phyloP scores from a whole-genome alignment of 2,113 vertebrate genomes.

The Calyptommatus sinebrachiatus region DNA sequence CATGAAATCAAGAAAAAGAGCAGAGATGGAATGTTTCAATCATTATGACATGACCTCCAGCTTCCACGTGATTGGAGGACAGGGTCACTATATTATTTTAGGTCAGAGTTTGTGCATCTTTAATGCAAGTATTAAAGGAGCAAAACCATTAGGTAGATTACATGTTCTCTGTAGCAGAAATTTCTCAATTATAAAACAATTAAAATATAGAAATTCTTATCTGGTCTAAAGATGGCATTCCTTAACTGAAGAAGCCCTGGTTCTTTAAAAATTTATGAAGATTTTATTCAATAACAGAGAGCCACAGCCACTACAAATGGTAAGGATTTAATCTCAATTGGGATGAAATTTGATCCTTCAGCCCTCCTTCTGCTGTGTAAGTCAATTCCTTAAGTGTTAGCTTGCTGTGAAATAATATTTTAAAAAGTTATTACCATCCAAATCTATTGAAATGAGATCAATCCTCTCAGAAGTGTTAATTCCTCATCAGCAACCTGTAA shows the following conservation, averaged over 20 bases:
- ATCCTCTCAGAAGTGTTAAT: slow-evolving; percentile 40
- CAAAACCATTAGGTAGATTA: no score
- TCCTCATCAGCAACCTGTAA: slow-evolving; percentile 42
- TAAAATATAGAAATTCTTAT: no score
- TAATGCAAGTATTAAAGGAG: no score
- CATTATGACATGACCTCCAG: neutral
- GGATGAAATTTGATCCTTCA: neutral
- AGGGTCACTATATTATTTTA: no score
- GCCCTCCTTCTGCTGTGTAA: slow-evolving; percentile 16
- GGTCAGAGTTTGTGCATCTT: no score
- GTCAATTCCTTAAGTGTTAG: neutral
- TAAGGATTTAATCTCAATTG: neutral
- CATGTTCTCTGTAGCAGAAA: no score
- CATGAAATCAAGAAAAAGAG: no score
- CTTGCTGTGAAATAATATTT: slow-evolving; percentile 34
- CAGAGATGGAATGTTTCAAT: no score
- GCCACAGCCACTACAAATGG: neutral
- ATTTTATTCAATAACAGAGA: neutral
- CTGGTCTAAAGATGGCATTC: no score
- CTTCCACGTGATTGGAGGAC: slow-evolving; percentile 20
- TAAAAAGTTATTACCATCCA: slow-evolving; percentile 45
- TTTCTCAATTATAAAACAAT: no score
- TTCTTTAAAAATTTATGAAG: neutral
- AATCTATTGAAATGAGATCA: slow-evolving; percentile 40
- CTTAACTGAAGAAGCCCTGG: slow-evolving; percentile 27